Evolutionary conservation across 2,888 invertebrate species (phyloP).

Genomic region (Tachystola acroxantha): DNA sequence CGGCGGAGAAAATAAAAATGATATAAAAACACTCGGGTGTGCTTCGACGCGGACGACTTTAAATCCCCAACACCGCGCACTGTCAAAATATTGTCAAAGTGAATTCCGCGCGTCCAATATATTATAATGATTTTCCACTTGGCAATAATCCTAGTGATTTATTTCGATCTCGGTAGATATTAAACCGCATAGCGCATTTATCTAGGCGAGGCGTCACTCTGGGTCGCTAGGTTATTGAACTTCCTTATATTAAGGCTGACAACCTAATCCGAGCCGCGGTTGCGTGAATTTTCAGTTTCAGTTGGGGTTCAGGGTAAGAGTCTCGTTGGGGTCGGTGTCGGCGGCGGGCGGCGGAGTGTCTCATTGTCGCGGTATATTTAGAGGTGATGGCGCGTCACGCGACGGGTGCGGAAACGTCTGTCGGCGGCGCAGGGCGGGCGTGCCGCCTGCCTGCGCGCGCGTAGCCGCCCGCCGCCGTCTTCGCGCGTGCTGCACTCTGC

Average conservation of each 20-base stretch:
- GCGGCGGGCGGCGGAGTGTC: slow-evolving; percentile 20
- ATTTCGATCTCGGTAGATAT: slow-evolving; percentile 73
- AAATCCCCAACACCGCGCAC: slow-evolving; percentile 62
- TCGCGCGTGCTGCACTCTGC: slow-evolving; percentile 19
- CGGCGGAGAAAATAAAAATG: slow-evolving; percentile 43
- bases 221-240: slow-evolving; percentile 69
- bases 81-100: slow-evolving; percentile 78
- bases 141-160: slow-evolving; percentile 77
- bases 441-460: slow-evolving; percentile 3
- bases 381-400: slow-evolving; percentile 15
- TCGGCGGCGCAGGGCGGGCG: slow-evolving; percentile 36
- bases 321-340: slow-evolving; percentile 22
- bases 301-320: slow-evolving; percentile 40
- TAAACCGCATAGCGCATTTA: slow-evolving; percentile 70
- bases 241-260: slow-evolving; percentile 52
- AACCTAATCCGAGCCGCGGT: slow-evolving; percentile 23
- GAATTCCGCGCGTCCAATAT: slow-evolving; percentile 75
- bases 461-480: slow-evolving; percentile 1
- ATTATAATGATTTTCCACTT: slow-evolving; percentile 74
- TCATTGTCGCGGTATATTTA: slow-evolving; percentile 11
- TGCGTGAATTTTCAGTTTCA: slow-evolving; percentile 44
- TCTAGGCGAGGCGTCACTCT: slow-evolving; percentile 62
- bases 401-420: slow-evolving; percentile 50
- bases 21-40: slow-evolving; percentile 39
- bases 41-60: slow-evolving; percentile 42